phyloP scores from a whole-genome alignment of 2,113 vertebrate species.

The Zingel zingel region DNA sequence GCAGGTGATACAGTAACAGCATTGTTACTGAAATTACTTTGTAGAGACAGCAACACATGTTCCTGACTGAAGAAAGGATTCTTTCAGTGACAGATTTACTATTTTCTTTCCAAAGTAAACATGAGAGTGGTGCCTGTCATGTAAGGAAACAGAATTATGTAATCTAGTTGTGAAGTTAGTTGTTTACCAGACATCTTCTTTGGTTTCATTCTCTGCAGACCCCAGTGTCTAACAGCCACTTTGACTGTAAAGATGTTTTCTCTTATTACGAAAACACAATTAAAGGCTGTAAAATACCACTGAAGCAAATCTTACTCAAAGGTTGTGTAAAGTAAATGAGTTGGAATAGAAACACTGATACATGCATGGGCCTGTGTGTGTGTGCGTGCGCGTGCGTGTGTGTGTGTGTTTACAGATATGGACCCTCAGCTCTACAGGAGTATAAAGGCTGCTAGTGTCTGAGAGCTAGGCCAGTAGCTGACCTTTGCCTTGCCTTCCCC shows the following conservation, averaged over 20 bases:
- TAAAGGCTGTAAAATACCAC: constrained; percentile 58
- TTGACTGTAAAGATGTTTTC: constrained; percentile 14
- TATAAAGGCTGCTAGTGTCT: constrained; percentile 78
- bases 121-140: constrained; percentile 1
- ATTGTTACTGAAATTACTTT: not conserved
- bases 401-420: constrained; percentile 49
- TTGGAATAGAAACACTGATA: constrained; percentile 39
- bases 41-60: not conserved
- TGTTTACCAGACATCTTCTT: constrained; percentile 43
- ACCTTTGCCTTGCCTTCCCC: constrained; percentile 76
- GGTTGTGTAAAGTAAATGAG: constrained; percentile 32
- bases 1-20: not conserved
- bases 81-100: constrained; percentile 7
- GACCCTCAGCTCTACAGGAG: constrained; percentile 46
- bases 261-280: constrained; percentile 55
- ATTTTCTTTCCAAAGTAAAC: constrained; percentile 22
- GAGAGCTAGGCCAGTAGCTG: constrained; percentile 54
- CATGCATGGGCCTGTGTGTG: constrained; percentile 55
- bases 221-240: not conserved
- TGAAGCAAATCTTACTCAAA: constrained; percentile 24
- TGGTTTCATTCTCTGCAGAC: constrained; percentile 38
- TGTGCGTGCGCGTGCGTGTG: constrained; percentile 39
- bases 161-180: constrained; percentile 62
- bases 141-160: constrained; percentile 34
- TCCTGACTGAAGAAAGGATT: constrained; percentile 4